Base-by-base conservation (phyloP, 1,140 invertebrate species). In the Drosophila repleta region DNA sequence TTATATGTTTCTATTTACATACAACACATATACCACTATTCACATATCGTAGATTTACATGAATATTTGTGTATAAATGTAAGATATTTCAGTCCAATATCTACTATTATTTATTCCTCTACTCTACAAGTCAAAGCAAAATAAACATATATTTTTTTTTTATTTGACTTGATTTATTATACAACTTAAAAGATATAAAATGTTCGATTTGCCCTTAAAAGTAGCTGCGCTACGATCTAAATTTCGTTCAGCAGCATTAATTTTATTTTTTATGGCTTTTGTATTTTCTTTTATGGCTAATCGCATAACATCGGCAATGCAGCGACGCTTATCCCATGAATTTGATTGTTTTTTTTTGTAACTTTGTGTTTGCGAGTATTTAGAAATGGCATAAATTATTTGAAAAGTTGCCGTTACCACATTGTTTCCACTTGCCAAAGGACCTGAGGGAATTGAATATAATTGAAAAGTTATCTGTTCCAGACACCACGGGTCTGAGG, bases 331-430 rank as follows among this genome's bases (percentile, higher is more conserved):
- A 74, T 76, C 70, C 77, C 68, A 79, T 87, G 74, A 85, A 78
- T 84, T 84, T 71, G 20, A 81, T 76, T 74, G 79, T 77, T 62
- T 85, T 51, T 78, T 60, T 53, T 29, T 18, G 26, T n/a, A 74
- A 81, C 46, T 79, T 83, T 67, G 24, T 49, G 60, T 56, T 52
- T 65, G 62, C 72, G 80, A 82, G 66, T 82, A 71, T 72, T 81
- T 53, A 62, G 48, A 69, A 74, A 87, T 56, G 77, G 70, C 78
- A 85, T 85, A 85, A 87, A 75, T 85, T 81, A 85, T 85, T 76
- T 69, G 78, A 81, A 85, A 85, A 85, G 74, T 87, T 85, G 70
- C 55, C 70, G 56, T 66, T 70, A 60, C 57, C 79, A 58, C 78
- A 82, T 70, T 81, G 69, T 82, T 77, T 76, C 56, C 71, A 58